Percentiles rank a stretch among this genome's conserved stretches.
Evolutionary conservation across 2,113 vertebrate species (phyloP).

Genomic region (Notothenia rossii): DNA sequence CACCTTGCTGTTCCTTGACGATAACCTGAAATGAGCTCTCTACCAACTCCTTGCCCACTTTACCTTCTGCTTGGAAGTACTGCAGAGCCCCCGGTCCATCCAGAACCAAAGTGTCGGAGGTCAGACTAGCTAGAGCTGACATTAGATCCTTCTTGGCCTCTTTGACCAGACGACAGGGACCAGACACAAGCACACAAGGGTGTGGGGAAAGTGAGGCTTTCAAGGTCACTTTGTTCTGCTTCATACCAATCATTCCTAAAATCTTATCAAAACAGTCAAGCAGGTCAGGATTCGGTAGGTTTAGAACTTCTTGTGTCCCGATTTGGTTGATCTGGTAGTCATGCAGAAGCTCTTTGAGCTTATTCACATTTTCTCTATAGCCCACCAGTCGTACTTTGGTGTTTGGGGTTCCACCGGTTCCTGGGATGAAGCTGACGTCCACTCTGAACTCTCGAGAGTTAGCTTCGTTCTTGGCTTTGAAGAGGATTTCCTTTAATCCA

Average conservation of each 20-base stretch:
- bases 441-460: conserved; percentile 41
- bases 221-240: conserved; percentile 36
- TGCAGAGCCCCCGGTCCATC: conserved; percentile 61
- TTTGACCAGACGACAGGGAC: conserved; percentile 54
- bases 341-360: conserved; percentile 54
- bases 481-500: conserved; percentile 61
- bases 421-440: too few species aligned
- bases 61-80: conserved; percentile 67
- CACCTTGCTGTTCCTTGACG: conserved; percentile 26
- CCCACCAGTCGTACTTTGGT: conserved; percentile 64
- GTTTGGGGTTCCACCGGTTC: neutral
- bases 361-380: conserved; percentile 58
- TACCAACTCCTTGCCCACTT: conserved; percentile 40
- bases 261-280: conserved; percentile 60
- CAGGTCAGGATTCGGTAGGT: conserved; percentile 54
- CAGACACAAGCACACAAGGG: conserved; percentile 64
- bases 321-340: conserved; percentile 63
- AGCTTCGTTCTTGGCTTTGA: conserved; percentile 17
- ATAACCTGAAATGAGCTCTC: conserved; percentile 57
- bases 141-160: conserved; percentile 13
- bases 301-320: conserved; percentile 33
- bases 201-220: conserved; percentile 10
- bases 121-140: conserved; percentile 39
- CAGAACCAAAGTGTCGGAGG: conserved; percentile 21
- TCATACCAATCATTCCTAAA: conserved; percentile 47